Base-by-base conservation (phyloP, 53 echinoderm and acorn worm species). In the Echinometra lucunter region DNA sequence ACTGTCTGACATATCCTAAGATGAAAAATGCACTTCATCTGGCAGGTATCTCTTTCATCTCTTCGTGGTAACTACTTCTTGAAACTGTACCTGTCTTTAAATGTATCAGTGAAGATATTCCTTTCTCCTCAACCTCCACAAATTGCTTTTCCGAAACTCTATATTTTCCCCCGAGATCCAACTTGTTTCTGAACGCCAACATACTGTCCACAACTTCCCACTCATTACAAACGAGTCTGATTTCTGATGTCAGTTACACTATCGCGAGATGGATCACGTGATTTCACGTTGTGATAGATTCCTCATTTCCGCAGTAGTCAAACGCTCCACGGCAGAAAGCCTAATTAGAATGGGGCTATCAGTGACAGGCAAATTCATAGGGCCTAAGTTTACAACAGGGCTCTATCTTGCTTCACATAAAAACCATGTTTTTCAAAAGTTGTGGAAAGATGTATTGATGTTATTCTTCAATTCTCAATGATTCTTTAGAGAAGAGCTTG, bases 81-180 rank as follows among this genome's bases (percentile, higher is more conserved):
- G 11, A 34, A 34, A 34, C 11, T 70, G 28, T 30, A 70, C 30
- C 28, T 34, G 6, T 75, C 3, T 4, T 75, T 17, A 75, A 75
- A 37, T 75, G 75, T 75, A 75, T 74, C 74, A 37, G 37, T 37
- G 13, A n/a, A 47, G 27, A 49, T 28, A 47, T 53, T 44, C 49
- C 7, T 18, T 11, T 27, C 47, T 25, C 21, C 83, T 83, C 83
- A 83, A 47, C 83, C 83, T 49, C 83, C 27, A 42, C 8, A 83
- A 83, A 47, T 83, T 45, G n/a, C 49, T 83, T 45, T 83, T 83
- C 49, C 9, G 83, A 83, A 83, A 83, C 83, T 28, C 83, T n/a
- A 83, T 25, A 83, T 83, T 83, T 83, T 83, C 27, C 49, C n/a
- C 83, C 6, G 49, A 49, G n/a, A 47, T 83, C 35, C 40, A 42